Evolutionary conservation across 2,888 invertebrate genomes (phyloP).

Genomic region (Sminthurides aquaticus): DNA sequence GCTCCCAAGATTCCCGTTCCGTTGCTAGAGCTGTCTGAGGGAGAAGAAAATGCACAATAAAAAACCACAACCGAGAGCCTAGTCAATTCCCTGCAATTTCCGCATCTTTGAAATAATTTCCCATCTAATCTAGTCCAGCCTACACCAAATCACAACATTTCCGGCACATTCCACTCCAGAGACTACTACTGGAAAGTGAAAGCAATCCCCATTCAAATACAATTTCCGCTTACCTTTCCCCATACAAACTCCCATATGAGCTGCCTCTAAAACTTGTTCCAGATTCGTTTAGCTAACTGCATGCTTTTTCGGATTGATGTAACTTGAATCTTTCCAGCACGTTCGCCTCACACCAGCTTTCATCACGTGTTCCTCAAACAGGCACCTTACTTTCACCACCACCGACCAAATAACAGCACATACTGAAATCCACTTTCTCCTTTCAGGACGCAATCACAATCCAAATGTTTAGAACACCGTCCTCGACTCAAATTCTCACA

Average conservation of each 20-base stretch:
- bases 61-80: neutral
- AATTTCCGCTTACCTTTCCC: conserved; percentile 36
- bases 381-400: too few species aligned
- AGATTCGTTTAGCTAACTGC: neutral
- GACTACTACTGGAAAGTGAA: neutral
- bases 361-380: too few species aligned
- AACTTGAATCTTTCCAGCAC: too few species aligned
- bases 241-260: conserved; percentile 37
- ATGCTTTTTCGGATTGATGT: neutral
- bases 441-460: too few species aligned
- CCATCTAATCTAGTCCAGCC: too few species aligned
- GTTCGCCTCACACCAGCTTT: too few species aligned
- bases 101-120: too few species aligned
- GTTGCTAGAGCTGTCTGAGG: neutral
- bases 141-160: neutral
- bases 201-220: conserved; percentile 4
- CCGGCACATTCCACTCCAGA: neutral
- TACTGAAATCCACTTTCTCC: too few species aligned
- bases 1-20: conserved; percentile 30
- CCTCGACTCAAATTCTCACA: too few species aligned
- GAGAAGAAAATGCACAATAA: neutral
- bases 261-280: neutral
- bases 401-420: too few species aligned
- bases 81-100: conserved; percentile 10
- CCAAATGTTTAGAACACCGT: too few species aligned